These are phyloP conservation scores for Chiloscyllium plagiosum DNA, from an alignment of 2,113 vertebrate species.

Conservation along the genomic window DNA sequence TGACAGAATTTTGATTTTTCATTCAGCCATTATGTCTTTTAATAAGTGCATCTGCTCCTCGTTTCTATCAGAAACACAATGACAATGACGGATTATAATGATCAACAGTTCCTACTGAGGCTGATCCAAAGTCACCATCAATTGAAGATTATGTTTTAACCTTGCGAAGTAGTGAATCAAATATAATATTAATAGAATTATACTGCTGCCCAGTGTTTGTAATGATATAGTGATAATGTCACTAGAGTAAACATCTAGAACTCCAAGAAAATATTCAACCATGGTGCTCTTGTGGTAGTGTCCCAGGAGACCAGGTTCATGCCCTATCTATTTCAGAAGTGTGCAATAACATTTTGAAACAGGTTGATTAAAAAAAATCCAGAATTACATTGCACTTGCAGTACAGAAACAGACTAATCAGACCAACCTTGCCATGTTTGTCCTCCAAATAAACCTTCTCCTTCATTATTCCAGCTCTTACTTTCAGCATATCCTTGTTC, in stretches of 20 bases:
- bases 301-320: no score
- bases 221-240: no score
- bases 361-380: no score
- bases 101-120: not conserved
- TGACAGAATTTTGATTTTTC: not conserved
- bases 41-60: not conserved
- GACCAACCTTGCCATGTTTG: not conserved
- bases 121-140: not conserved
- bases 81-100: not conserved
- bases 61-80: not conserved
- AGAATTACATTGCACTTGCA: not conserved
- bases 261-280: no score
- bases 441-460: not conserved
- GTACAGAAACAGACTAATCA: not conserved
- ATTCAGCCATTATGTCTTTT: not conserved
- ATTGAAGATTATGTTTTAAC: not conserved
- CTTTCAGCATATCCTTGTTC: not conserved
- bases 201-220: no score
- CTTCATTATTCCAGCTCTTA: not conserved
- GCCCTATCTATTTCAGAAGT: no score
- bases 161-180: not conserved
- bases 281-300: no score
- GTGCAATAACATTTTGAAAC: no score
- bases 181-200: not conserved
- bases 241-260: no score